Evolutionary conservation across 2,113 vertebrate genomes (phyloP), one percentile per base, ranked within the genome.

Genomic region (Forbesichthys papilliferus): DNA sequence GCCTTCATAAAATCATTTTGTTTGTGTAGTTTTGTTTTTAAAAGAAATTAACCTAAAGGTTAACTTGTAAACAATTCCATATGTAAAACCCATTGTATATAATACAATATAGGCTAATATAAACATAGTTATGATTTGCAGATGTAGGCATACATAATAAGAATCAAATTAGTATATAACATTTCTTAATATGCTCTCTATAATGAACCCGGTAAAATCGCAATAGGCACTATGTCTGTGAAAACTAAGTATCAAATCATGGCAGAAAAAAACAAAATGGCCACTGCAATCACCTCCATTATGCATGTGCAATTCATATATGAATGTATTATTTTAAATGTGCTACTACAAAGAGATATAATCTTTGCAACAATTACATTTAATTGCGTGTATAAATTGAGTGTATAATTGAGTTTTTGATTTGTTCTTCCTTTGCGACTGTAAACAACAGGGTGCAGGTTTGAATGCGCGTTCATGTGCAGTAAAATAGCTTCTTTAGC

Each of bases 241-340:
- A 54, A 54, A 54, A n/a, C 53, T 14, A 12, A 12, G 7, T 11
- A 11, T 51, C 49, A 51, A 13, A 16, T 3, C 5, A 54, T 27
- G 11, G 10, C 36, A 49, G 47, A 65, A 53, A 66, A 86, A 90
- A 90, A 88, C 89, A 93, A 93, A 79, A 92, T 92, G 92, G 92
- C 92, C 57, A 65, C 88, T 73, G 56, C 54, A 51, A 54, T 69
- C 59, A 60, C 27, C 61, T 1, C 33, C 27, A 34, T 72, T 71
- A 59, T 13, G 4, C 51, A 53, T 14, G 1, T 11, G 49, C 11
- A n/a, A 46, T 46, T n/a, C 2, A n/a, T 42, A 20, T 55, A 54
- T 36, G 51, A 18, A 33, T 42, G 4, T 42, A 42, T 42, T 42
- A 42, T 42, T 42, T 5, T 42, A 42, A 42, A 42, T 42, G 27